Percentiles rank a stretch among this genome's conserved stretches.
Evolutionary conservation across 2,113 vertebrate species (phyloP).

Genomic region (Danionella cerebrum): DNA sequence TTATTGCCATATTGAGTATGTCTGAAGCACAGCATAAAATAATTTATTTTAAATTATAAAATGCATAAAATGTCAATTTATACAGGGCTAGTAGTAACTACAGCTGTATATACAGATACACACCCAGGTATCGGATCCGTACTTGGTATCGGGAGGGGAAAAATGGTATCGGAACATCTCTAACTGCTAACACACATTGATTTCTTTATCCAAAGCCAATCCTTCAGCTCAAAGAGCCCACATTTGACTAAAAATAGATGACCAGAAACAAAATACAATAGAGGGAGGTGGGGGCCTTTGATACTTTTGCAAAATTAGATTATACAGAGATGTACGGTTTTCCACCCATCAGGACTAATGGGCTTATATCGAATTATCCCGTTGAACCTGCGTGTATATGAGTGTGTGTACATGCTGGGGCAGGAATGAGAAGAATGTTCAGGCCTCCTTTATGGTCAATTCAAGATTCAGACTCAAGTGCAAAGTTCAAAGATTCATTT

Average conservation of each 20-base stretch:
- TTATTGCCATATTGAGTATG: no score
- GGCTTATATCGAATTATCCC: constrained; percentile 36
- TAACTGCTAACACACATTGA: neutral
- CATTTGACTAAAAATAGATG: neutral
- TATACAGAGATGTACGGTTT: constrained; percentile 22
- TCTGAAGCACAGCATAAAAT: no score
- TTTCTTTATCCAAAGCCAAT: neutral
- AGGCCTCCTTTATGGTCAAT: constrained; percentile 53
- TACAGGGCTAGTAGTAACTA: no score
- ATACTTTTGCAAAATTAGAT: constrained; percentile 46
- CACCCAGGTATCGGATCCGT: no score
- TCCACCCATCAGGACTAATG: constrained; percentile 12
- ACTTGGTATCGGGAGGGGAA: no score
- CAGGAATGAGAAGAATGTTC: constrained; percentile 60
- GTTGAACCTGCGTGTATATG: constrained; percentile 32
- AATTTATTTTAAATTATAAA: no score
- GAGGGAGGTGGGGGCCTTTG: neutral
- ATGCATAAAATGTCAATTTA: no score
- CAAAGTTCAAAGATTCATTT: neutral
- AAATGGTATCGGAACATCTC: no score
- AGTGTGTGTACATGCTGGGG: constrained; percentile 16
- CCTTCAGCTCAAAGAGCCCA: neutral
- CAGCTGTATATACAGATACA: no score
- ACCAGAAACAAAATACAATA: neutral
- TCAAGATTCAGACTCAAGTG: neutral